Conservation (phyloP, 2,888 invertebrate species). For the Aromia moschata region DNA sequence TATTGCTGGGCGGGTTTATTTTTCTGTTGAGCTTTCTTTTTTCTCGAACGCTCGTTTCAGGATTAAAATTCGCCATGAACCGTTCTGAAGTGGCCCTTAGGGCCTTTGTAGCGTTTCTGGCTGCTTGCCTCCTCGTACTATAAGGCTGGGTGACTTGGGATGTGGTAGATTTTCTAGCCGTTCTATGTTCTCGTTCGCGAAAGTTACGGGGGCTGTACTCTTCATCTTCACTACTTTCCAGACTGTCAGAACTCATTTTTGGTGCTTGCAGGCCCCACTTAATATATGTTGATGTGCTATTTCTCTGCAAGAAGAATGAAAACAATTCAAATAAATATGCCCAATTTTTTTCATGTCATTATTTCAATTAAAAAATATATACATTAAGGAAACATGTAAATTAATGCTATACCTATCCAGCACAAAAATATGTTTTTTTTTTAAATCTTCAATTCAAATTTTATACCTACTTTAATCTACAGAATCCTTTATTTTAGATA, state of each 20-base stretch:
- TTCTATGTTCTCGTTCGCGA: conserved; percentile 40
- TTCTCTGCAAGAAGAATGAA: no score
- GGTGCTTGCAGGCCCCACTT: no score
- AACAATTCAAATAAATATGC: no score
- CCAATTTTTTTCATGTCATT: no score
- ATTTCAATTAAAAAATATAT: no score
- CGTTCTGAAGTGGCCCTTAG: conserved; percentile 44
- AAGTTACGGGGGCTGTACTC: conserved; percentile 40
- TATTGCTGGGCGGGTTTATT: conserved; percentile 65
- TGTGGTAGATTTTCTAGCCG: conserved; percentile 51
- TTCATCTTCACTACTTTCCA: conserved; percentile 43
- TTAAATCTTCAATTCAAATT: no score
- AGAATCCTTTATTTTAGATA: no score
- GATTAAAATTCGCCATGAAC: conserved; percentile 73
- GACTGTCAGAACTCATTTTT: conserved; percentile 32
- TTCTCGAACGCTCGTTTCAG: conserved; percentile 81
- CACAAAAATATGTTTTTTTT: no score
- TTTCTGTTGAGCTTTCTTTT: conserved; percentile 79
- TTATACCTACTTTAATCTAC: no score
- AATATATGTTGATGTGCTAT: no score
- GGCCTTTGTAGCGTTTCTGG: conserved; percentile 45
- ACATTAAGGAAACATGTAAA: no score
- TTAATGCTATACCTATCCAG: no score
- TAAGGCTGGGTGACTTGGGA: conserved; percentile 38
- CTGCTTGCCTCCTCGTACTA: conserved; percentile 48